Percentiles rank a stretch among this genome's conserved stretches.
phyloP scores from a whole-genome alignment of 2,888 invertebrate species.

The Chelonus formosanus region DNA sequence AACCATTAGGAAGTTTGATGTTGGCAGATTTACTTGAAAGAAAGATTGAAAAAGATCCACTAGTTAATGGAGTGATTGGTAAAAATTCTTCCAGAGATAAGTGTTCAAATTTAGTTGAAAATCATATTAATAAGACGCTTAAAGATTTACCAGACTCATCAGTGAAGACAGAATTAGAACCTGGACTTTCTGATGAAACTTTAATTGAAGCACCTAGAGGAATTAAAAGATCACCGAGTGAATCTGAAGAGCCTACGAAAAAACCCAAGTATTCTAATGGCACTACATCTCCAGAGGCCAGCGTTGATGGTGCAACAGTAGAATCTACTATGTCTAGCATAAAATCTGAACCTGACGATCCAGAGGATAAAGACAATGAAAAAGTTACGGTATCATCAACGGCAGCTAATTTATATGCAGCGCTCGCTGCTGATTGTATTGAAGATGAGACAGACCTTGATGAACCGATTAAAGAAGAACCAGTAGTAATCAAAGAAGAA shows the following conservation, averaged over 20 bases:
- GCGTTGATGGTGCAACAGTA: conserved; percentile 60
- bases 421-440: conserved; percentile 83
- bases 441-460: conserved; percentile 75
- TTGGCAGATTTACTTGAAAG: conserved; percentile 85
- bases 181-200: conserved; percentile 58
- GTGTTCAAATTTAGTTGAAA: conserved; percentile 71
- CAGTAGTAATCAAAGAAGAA: conserved; percentile 47
- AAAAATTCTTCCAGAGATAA: conserved; percentile 71
- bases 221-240: conserved; percentile 63
- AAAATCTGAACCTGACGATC: conserved; percentile 64
- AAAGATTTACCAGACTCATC: conserved; percentile 57
- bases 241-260: conserved; percentile 66
- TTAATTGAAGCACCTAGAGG: conserved; percentile 58
- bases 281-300: conserved; percentile 60
- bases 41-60: conserved; percentile 72
- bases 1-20: conserved; percentile 71
- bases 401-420: conserved; percentile 86
- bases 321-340: conserved; percentile 67
- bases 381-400: conserved; percentile 79
- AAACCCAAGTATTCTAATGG: conserved; percentile 63
- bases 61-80: conserved; percentile 70
- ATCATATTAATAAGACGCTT: conserved; percentile 68
- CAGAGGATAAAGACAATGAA: conserved; percentile 65
- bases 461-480: conserved; percentile 43
- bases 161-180: conserved; percentile 52